These are phyloP conservation scores for Halictus quadricinctus DNA, from an alignment of 2,888 invertebrate genomes.

Conservation along the genomic window DNA sequence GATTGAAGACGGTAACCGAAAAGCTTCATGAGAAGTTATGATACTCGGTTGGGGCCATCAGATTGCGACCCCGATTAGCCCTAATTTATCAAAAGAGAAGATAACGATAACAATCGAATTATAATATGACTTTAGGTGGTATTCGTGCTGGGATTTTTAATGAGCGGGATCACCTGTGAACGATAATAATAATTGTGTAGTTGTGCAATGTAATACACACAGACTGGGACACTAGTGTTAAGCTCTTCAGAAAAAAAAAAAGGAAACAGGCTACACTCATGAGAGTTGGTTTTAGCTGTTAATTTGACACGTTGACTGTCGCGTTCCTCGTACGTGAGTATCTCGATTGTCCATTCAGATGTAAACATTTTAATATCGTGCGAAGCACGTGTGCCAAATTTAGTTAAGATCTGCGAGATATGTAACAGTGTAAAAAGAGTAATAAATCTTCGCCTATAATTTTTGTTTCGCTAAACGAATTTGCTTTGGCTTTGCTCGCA, in stretches of 20 bases:
- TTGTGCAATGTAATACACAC: slow-evolving; percentile 15
- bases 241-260: background rate
- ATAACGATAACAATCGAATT: slow-evolving; percentile 39
- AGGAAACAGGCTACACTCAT: slow-evolving; percentile 3
- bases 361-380: background rate
- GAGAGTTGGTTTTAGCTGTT: slow-evolving; percentile 23
- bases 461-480: background rate
- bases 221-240: slow-evolving; percentile 15
- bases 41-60: slow-evolving; percentile 69
- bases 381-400: background rate
- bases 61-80: slow-evolving; percentile 41
- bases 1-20: slow-evolving; percentile 77
- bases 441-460: background rate
- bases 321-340: background rate
- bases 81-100: slow-evolving; percentile 61
- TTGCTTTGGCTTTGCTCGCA: background rate
- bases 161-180: slow-evolving; percentile 2
- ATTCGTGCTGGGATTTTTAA: slow-evolving; percentile 10
- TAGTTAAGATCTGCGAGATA: background rate
- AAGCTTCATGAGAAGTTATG: slow-evolving; percentile 78
- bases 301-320: slow-evolving; percentile 29
- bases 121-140: slow-evolving; percentile 35
- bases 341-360: background rate
- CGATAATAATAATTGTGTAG: slow-evolving; percentile 35
- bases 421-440: background rate